Evolutionary conservation across 2,888 invertebrate genomes (phyloP).

Genomic region (Melieria omissa): DNA sequence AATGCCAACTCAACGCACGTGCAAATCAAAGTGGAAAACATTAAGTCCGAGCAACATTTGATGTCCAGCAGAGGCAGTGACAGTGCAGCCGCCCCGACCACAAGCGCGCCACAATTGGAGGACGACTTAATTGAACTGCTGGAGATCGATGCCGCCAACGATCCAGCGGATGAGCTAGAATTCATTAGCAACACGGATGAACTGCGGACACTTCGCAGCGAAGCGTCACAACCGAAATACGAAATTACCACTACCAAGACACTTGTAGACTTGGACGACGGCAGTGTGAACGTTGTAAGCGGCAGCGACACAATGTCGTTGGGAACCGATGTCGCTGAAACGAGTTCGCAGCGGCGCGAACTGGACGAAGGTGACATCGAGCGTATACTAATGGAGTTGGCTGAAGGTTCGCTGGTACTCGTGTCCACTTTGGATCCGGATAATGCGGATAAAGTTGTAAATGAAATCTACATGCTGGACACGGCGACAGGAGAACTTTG

Average conservation of each 20-base stretch:
- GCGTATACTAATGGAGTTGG: conserved; percentile 59
- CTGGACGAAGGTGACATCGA: conserved; percentile 57
- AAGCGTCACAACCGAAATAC: background rate
- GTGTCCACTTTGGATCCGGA: conserved; percentile 61
- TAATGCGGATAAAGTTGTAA: conserved; percentile 56
- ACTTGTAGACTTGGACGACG: conserved; percentile 48
- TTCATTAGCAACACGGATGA: no score
- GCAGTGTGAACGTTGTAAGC: conserved; percentile 42
- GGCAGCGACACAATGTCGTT: conserved; percentile 22
- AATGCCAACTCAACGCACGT: background rate
- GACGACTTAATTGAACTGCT: no score
- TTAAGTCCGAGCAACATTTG: conserved; percentile 32
- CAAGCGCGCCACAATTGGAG: no score
- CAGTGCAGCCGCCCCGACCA: conserved; percentile 1
- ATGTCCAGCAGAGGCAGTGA: conserved; percentile 7
- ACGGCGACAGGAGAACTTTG: conserved; percentile 59
- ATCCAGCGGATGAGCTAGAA: no score
- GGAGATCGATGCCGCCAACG: no score
- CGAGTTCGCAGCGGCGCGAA: conserved; percentile 26
- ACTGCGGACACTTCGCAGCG: no score
- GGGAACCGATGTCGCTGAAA: background rate
- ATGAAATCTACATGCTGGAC: conserved; percentile 64
- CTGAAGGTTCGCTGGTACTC: conserved; percentile 62
- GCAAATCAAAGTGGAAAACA: conserved; percentile 35
- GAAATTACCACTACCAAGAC: conserved; percentile 21